Evolutionary conservation across 1,140 invertebrate species (phyloP), one percentile per base, ranked within the genome.

Genomic region (Drosophila micromelanica): DNA sequence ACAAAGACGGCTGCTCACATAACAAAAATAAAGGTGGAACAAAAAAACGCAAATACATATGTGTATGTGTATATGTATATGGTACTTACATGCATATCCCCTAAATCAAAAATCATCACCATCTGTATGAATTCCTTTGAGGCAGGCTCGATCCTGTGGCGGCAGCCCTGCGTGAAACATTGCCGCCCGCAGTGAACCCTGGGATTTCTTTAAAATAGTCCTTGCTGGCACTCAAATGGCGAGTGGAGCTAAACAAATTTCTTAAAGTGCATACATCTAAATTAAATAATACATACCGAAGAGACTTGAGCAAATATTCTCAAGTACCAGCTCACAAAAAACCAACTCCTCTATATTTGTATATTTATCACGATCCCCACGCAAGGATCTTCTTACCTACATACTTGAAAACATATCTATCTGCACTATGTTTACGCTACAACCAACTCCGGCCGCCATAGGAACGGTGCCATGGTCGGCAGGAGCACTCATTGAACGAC

Each of bases 401-500:
- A 35, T 4, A 35, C 15, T 57, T n/a, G 52, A 20, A 65, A 54
- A 49, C 30, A 30, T 55, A 54, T 32, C 37, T 51, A n/a, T 7
- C 15, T 20, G 11, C 23, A 43, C 48, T 45, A 92, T 92, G 90
- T 92, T 92, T 65, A 92, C 91, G 1, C 57, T 92, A 35, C 91
- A 92, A 76, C 56, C 89, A 20, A 91, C 75, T 11, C 85, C 91
- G 20, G 32, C 91, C 11, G 13, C 70, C 3, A 86, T 92, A 20
- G 77, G 89, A 11, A 42, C 89, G 4, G 85, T 91, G 11, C 78
- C 91, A 0, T 92, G 91, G 91, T 76, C 91, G 1, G 76, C 91
- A 3, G 90, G 91, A 23, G 61, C 84, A 1, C 75, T 92, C n/a
- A 92, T 92, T 27, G 91, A 92, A 32, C 74, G 90, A 2, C 20